A percentile compares a stretch with the other conserved stretches of the same genome.
These are phyloP conservation scores for Ganaspis sp. DNA, from an alignment of 1,140 invertebrate species.

Conservation along the genomic window DNA sequence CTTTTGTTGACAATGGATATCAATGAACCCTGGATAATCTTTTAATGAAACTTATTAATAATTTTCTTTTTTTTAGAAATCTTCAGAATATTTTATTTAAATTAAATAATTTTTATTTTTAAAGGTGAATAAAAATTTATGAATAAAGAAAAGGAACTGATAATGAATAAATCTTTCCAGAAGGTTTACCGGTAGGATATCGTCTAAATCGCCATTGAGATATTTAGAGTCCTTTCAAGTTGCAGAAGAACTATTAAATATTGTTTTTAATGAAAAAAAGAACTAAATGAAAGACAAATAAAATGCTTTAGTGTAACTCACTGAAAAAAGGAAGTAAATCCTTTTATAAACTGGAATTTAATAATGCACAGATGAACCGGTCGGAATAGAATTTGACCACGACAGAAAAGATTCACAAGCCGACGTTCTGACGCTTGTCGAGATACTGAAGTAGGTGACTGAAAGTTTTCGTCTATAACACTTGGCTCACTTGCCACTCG, in stretches of 20 bases:
- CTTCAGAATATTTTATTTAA: no score
- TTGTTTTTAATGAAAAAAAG: not conserved
- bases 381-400: conserved; percentile 1
- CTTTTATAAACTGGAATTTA: not conserved
- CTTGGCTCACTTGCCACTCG: conserved; percentile 10
- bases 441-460: conserved; percentile 56
- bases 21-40: not conserved
- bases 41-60: no score
- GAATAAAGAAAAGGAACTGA: no score
- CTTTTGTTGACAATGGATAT: not conserved
- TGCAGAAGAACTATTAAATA: conserved; percentile 19
- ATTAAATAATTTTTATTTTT: no score
- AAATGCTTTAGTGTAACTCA: not conserved
- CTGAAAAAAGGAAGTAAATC: not conserved
- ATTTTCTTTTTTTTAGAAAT: no score
- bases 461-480: not conserved
- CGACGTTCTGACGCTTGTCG: conserved; percentile 63
- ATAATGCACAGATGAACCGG: conserved; percentile 35
- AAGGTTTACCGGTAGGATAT: no score
- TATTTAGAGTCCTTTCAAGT: no score
- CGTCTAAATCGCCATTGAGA: no score
- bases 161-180: no score
- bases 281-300: conserved; percentile 30
- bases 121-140: no score
- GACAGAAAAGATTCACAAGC: conserved; percentile 42